Evolutionary conservation across 2,113 vertebrate species (phyloP).

Genomic region (Sturnus vulgaris): DNA sequence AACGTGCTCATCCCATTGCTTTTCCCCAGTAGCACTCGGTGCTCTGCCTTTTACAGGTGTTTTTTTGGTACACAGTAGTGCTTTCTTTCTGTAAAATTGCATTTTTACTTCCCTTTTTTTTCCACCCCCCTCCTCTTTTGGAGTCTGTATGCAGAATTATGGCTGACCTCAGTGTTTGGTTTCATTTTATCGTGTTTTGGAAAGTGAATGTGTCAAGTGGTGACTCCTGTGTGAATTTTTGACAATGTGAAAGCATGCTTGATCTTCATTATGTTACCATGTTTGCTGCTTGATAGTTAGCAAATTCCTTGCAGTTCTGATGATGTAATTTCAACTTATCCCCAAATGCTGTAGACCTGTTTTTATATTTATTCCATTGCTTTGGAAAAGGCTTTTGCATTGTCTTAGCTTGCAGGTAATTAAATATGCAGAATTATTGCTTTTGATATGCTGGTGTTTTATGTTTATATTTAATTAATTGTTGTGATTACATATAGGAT

Average conservation of each 20-base stretch:
- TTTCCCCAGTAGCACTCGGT: conserved; percentile 61
- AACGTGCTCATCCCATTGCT: conserved; percentile 79
- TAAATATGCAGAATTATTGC: not conserved
- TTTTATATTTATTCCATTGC: not conserved
- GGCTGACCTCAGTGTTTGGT: conserved; percentile 64
- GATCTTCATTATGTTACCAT: conserved; percentile 54
- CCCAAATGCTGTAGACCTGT: not conserved
- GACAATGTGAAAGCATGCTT: conserved; percentile 54
- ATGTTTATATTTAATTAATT: not conserved
- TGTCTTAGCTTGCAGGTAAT: not conserved
- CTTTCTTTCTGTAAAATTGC: conserved; percentile 68
- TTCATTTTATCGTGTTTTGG: conserved; percentile 37
- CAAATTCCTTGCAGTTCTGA: not conserved
- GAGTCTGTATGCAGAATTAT: conserved; percentile 40
- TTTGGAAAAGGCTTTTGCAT: conserved; percentile 25
- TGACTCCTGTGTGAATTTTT: conserved; percentile 31
- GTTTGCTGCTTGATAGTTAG: conserved; percentile 36
- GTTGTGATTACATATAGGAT: not conserved
- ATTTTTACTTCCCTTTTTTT: not conserved
- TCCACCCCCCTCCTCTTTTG: not conserved
- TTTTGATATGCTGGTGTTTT: not conserved
- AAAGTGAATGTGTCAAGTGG: conserved; percentile 21
- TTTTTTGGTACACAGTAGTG: conserved; percentile 28
- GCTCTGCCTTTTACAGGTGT: conserved; percentile 70
- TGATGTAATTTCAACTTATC: not conserved